Evolutionary conservation across 2,797 vertebrate species (phyloP), one percentile per base, ranked within the genome.

Genomic region (Acipenser oxyrinchus): DNA sequence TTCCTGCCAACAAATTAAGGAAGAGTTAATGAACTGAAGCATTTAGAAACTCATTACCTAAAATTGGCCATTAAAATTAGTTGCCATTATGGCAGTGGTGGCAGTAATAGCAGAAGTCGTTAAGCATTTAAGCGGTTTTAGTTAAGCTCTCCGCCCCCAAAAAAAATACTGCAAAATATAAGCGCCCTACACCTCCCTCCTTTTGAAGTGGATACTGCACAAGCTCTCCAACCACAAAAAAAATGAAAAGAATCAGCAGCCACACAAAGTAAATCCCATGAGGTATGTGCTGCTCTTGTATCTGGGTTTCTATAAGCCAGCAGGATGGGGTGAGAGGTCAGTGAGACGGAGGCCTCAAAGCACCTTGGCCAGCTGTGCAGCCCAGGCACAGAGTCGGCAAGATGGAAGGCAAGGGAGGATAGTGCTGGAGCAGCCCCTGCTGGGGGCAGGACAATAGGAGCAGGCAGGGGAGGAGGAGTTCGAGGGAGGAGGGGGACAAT

Each of bases 281-380:
- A 84, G 75, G 82, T 88, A 89, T 88, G 88, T 71, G 72, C 82
- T 76, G 80, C 80, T 83, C 73, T 75, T 71, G 81, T 84, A 83
- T 80, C 81, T 82, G 81, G 85, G 85, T 82, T 84, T 83, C 79
- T 78, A 79, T 72, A 83, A 81, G 87, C 86, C 88, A 89, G 87
- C 85, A 85, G 88, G 85, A 83, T 74, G 75, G 75, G 89, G 88
- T 82, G 84, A 89, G 81, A 88, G 89, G 87, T 88, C 87, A 82
- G 13, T 37, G 80, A 86, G 84, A 84, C 82, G 67, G 18, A 79
- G 84, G 75, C 82, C 85, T 81, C 73, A 87, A 82, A 81, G 87
- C 74, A 78, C 83, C 76, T 76, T 59, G 12, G 81, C 83, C 88
- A 89, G 86, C 88, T 90, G 87, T 78, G 82, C 81, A 65, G 58